A percentile compares a stretch with the other conserved stretches of the same genome.
Evolutionary conservation across 2,113 vertebrate genomes (phyloP).

Genomic region (Hippocampus guttulatus): DNA sequence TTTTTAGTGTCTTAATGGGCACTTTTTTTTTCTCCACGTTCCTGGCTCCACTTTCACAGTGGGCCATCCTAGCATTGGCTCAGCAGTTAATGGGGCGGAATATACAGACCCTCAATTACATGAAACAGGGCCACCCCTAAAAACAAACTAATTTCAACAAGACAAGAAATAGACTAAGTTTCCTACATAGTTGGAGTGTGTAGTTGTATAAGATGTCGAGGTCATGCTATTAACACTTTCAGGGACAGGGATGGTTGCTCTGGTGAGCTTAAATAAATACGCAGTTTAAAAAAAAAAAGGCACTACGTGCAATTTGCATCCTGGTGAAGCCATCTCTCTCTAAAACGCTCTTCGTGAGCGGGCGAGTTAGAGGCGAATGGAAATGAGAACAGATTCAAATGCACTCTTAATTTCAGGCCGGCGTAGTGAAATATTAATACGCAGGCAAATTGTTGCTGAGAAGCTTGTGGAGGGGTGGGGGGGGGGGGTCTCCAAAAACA

Average conservation of each 20-base stretch:
- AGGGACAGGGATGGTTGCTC: not conserved
- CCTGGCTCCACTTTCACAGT: too few species aligned
- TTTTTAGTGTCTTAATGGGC: too few species aligned
- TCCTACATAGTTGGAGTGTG: not conserved
- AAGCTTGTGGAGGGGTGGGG: conserved; percentile 18
- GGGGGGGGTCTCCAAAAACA: not conserved
- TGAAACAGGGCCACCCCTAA: not conserved
- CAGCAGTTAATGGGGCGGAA: too few species aligned
- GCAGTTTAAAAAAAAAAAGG: not conserved
- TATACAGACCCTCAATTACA: not conserved
- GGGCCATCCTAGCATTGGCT: too few species aligned
- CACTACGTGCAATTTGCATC: not conserved
- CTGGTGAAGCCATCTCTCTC: not conserved
- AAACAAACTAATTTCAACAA: not conserved
- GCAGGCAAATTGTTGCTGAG: conserved; percentile 43
- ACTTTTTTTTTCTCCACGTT: too few species aligned
- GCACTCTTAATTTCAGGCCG: conserved; percentile 68
- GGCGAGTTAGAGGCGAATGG: conserved; percentile 50
- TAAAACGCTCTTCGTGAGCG: conserved; percentile 19
- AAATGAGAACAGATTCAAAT: conserved; percentile 67
- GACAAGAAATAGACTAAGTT: not conserved
- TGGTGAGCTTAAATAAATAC: not conserved
- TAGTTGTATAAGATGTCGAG: not conserved
- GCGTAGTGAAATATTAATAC: conserved; percentile 74
- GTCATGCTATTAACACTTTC: not conserved